Base-by-base conservation (phyloP, 2,113 vertebrate species). In the Corythaixoides concolor region DNA sequence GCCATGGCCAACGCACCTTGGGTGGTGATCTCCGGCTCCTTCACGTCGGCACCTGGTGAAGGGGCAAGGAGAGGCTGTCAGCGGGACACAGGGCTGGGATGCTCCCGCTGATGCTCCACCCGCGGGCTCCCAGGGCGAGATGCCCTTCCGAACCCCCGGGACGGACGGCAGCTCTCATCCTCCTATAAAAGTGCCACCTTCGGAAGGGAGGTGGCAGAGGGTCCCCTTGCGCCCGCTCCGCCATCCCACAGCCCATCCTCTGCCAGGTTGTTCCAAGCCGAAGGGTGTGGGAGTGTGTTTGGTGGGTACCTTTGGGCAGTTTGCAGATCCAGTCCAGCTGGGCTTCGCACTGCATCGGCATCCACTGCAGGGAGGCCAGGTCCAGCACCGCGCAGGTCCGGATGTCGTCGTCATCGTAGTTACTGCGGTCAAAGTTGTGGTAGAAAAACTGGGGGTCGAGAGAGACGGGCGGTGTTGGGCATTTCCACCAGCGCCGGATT, bases 311-410 rank as follows among this genome's bases (percentile, higher is more conserved):
- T 99, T 98, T 98, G 27, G 99, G 99, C 86, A 99, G 98, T 97
- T 99, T 99, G 98, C 99, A 99, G 97, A 99, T 99, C 99, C 99
- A 99, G 97, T 99, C 99, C 77, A 99, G 98, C 92, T 99, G 98
- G 13, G 98, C 97, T 76, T 99, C 99, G 21, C 99, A 99, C 96
- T 99, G 98, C 98, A 99, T 98, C 4, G 98, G 98, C 97, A 99
- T 97, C 99, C 99, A 99, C 97, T 99, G 99, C 97, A 99, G 98
- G 39, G 98, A 98, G 39, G 98, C 98, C 97, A 99, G 84, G 96
- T 99, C 99, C 21, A 99, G 97, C 58, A 99, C 99, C 0, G 98
- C 98, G 11, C 99, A 99, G 89, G 98, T 98, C 10, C 98, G 98
- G 85, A 99, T 98, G 90, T 98, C 98, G 64, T 88, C 98, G 5